Evolutionary conservation across 2,113 vertebrate species (phyloP).

Genomic region (Thunnus maccoyii): DNA sequence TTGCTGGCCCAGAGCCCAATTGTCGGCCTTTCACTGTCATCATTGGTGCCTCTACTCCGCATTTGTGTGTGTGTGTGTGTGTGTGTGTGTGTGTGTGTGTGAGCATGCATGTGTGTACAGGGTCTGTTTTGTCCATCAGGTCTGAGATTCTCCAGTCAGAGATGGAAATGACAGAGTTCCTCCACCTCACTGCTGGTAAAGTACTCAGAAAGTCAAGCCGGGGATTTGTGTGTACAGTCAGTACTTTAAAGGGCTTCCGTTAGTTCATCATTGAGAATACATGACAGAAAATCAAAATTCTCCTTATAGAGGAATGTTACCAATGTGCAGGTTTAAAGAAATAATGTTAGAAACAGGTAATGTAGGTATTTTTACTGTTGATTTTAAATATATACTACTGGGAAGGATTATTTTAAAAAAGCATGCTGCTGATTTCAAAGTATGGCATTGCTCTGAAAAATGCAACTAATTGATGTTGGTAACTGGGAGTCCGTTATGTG

Average conservation of each 20-base stretch:
- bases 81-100: slow-evolving; percentile 27
- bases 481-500: slow-evolving; percentile 7
- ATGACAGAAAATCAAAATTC: slow-evolving; percentile 13
- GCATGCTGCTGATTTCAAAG: background rate
- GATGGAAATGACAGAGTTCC: slow-evolving; percentile 65
- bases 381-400: background rate
- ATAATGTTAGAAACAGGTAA: slow-evolving; percentile 22
- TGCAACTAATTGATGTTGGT: background rate
- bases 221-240: slow-evolving; percentile 46
- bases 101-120: slow-evolving; percentile 7
- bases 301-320: slow-evolving; percentile 19
- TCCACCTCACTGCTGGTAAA: slow-evolving; percentile 55
- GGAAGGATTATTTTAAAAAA: background rate
- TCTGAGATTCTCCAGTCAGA: slow-evolving; percentile 59
- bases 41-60: slow-evolving; percentile 47
- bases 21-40: slow-evolving; percentile 63
- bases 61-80: slow-evolving; percentile 33
- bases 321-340: slow-evolving; percentile 12
- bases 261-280: slow-evolving; percentile 25
- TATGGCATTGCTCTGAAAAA: background rate
- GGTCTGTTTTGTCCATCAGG: slow-evolving; percentile 69
- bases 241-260: slow-evolving; percentile 43
- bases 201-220: slow-evolving; percentile 49
- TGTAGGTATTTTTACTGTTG: background rate
- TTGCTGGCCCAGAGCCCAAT: slow-evolving; percentile 46